Percentiles rank a stretch among this genome's conserved stretches.
These are phyloP conservation scores for Epizoanthus scotinus DNA, from an alignment of 92 coral and sea anemone genomes.

Conservation along the genomic window DNA sequence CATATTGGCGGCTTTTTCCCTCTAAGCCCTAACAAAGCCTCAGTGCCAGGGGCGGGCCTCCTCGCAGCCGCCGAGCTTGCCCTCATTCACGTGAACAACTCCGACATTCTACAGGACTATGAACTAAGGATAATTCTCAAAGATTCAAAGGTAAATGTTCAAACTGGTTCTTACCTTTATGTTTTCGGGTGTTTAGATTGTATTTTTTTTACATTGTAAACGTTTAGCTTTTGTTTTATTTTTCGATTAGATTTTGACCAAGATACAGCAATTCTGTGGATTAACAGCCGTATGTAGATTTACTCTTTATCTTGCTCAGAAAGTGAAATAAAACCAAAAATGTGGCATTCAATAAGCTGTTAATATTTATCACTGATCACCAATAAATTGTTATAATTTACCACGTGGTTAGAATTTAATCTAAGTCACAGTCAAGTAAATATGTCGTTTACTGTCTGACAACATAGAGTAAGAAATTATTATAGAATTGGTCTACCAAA, in stretches of 20 bases:
- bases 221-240: not conserved
- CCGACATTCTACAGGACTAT: conserved; percentile 63
- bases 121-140: conserved; percentile 78
- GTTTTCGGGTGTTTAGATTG: not conserved
- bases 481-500: no score
- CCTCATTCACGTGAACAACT: conserved; percentile 81
- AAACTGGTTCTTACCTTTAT: not conserved
- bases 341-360: no score
- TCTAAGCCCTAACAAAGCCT: conserved; percentile 90
- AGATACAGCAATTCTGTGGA: not conserved
- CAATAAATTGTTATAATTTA: no score
- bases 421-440: no score
- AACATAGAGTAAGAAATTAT: no score
- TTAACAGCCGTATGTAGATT: no score
- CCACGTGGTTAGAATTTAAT: no score
- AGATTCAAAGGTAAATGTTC: conserved; percentile 73
- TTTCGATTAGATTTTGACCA: not conserved
- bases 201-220: not conserved
- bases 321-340: no score
- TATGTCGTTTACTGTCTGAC: no score
- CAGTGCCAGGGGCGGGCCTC: conserved; percentile 85
- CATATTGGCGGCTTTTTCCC: conserved; percentile 92
- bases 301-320: no score
- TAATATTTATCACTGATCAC: no score
- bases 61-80: conserved; percentile 85